Evolutionary conservation across 1,140 invertebrate species (phyloP), one percentile per base, ranked within the genome.

Genomic region (Argopecten irradians): DNA sequence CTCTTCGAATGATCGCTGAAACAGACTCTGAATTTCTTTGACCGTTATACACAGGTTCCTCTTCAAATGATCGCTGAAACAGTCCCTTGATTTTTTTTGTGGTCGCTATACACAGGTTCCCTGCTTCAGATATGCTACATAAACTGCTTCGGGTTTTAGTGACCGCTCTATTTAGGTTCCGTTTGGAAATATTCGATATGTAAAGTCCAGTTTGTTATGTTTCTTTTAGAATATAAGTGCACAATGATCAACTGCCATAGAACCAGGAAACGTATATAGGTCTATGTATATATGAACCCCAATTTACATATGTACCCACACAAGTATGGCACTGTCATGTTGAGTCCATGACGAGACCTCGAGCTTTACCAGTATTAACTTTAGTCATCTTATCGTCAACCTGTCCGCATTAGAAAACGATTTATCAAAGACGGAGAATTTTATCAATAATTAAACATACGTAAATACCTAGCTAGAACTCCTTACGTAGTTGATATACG

Each of bases 341-440:
- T 5, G 55, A 71, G 16, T 71, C 55, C 55, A 3, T 71, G 55
- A 71, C 55, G 28, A 71, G 55, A 71, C 55, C 55, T 28, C 55
- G 55, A 71, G 55, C 55, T 71, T 71, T n/a, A 11, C 55, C n/a
- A n/a, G 55, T 71, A 28, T 71, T 71, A 71, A 71, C 55, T 71
- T 28, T 1, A 28, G 55, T 71, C 55, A 71, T 71, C 55, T 71
- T 71, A 71, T 71, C 55, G n/a, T 71, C 55, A 28, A 71, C 55
- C 55, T 11, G 22, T 71, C 55, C 28, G 55, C 28, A 71, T 71
- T 71, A 71, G 28, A 71, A 71, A 71, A 71, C 55, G 28, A 71
- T 71, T 71, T 71, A 71, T 71, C 55, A 71, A 71, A 71, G 28
- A n/a, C 11, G 55, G 55, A 11, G 55, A 71, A 71, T 71, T 71